Evolutionary conservation across 1,140 invertebrate genomes (phyloP).

Genomic region (Drosophila yakuba): DNA sequence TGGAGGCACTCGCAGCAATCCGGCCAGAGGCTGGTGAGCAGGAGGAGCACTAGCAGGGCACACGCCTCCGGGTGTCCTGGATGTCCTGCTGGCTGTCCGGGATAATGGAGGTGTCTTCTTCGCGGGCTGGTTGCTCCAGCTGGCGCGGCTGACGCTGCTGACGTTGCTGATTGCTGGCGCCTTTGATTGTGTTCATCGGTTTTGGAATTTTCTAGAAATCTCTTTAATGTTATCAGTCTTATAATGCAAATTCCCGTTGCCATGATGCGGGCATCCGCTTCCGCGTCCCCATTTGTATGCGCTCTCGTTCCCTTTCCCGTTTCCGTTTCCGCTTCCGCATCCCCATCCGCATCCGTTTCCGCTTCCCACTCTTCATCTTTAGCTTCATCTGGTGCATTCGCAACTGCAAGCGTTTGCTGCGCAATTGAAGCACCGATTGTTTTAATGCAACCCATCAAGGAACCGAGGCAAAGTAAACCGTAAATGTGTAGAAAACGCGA

Average conservation of each 20-base stretch:
- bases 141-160: slow-evolving; percentile 13
- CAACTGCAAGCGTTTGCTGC: slow-evolving; percentile 42
- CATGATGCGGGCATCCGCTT: slow-evolving; percentile 61
- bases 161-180: slow-evolving; percentile 33
- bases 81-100: slow-evolving; percentile 23
- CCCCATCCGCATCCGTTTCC: slow-evolving; percentile 12
- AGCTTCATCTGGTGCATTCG: slow-evolving; percentile 22
- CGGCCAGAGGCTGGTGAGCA: slow-evolving; percentile 75
- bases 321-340: slow-evolving; percentile 10
- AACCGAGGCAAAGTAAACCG: slow-evolving; percentile 70
- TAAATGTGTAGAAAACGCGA: slow-evolving; percentile 74
- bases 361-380: slow-evolving; percentile 13
- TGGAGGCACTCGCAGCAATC: slow-evolving; percentile 75
- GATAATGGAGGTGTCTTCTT: slow-evolving; percentile 13
- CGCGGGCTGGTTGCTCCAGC: slow-evolving; percentile 11
- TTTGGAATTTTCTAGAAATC: slow-evolving; percentile 78
- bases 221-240: slow-evolving; percentile 85
- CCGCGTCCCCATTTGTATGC: slow-evolving; percentile 25
- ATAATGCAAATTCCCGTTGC: slow-evolving; percentile 83
- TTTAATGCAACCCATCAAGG: slow-evolving; percentile 74
- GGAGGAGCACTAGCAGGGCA: slow-evolving; percentile 53
- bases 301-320: slow-evolving; percentile 20
- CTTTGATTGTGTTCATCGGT: slow-evolving; percentile 44
- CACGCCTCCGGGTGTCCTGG: slow-evolving; percentile 46
- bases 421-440: slow-evolving; percentile 55